Base-by-base conservation (phyloP, 2,797 vertebrate genomes). In the Lemur catta region DNA sequence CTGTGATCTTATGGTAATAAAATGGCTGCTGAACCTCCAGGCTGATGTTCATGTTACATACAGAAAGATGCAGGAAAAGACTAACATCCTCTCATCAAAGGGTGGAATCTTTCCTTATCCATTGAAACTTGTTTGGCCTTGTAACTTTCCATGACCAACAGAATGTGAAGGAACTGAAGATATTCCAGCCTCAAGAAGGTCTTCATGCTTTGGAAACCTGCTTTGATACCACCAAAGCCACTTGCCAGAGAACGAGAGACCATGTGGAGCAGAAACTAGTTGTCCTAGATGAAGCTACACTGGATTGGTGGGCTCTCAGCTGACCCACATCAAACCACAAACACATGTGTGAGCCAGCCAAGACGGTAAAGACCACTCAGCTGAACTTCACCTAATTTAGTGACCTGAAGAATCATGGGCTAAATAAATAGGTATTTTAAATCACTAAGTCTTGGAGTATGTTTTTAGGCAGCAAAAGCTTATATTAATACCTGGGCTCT, bases 351-450 rank as follows among this genome's bases (percentile, higher is more conserved):
- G 46, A 69, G 35, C 12, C 43, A 75, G 43, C 35, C 61, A 50
- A 85, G 59, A 61, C 12, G 46, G 14, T 4, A 48, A 79, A 28
- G 28, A 11, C 17, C n/a, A 3, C 17, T 4, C 20, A 82, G 24
- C 2, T 79, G 22, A 46, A 15, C 10, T 5, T 41, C 14, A 91
- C 12, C 57, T 26, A 74, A 89, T 33, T 4, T 1, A 14, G 50
- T 52, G 20, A 28, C 13, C n/a, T 61, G 30, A 92, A 50, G 28
- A 85, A 43, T 28, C n/a, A 15, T 15, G 57, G 63, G 30, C 15
- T 92, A 30, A 93, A 63, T 14, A 87, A 80, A 74, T 15, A n/a
- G 13, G n/a, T 81, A 55, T 57, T 95, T 95, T 63, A 94, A 88
- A 61, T 22, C 11, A 22, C 14, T 74, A 48, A 71, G 13, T 91